Percentiles rank a stretch among this genome's conserved stretches.
These are phyloP conservation scores for Callipepla squamata DNA, from an alignment of 2,113 vertebrate species.

Conservation along the genomic window DNA sequence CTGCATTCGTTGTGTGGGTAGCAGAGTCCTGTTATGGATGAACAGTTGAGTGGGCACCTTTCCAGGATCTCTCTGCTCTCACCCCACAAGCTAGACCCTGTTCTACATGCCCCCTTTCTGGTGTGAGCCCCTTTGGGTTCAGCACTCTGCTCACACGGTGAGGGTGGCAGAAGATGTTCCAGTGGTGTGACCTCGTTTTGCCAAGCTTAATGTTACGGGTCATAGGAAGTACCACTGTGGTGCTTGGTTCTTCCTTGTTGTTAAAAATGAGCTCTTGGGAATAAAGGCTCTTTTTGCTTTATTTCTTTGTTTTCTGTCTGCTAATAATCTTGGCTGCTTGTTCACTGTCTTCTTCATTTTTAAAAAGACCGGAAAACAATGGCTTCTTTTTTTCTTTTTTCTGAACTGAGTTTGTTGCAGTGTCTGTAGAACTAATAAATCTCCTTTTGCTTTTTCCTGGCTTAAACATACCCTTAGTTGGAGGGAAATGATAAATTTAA, in stretches of 20 bases:
- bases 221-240: constrained; percentile 28
- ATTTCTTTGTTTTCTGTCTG: not conserved
- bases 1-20: not conserved
- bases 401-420: not conserved
- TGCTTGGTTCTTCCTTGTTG: not conserved
- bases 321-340: constrained; percentile 5
- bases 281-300: not conserved
- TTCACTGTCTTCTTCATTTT: constrained; percentile 19
- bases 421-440: constrained; percentile 6
- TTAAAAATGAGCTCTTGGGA: constrained; percentile 26
- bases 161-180: not conserved
- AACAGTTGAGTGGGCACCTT: accelerated
- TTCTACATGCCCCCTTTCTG: accelerated
- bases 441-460: constrained; percentile 26
- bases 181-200: not conserved
- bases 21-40: accelerated
- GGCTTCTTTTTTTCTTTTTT: not conserved
- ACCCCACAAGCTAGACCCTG: not conserved
- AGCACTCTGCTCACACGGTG: accelerated
- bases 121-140: accelerated
- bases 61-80: not conserved
- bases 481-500: constrained; percentile 32
- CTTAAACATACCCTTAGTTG: constrained; percentile 31
- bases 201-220: not conserved
- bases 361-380: not conserved